Evolutionary conservation across 1,140 invertebrate species (phyloP).

Genomic region (Bombyx mori): DNA sequence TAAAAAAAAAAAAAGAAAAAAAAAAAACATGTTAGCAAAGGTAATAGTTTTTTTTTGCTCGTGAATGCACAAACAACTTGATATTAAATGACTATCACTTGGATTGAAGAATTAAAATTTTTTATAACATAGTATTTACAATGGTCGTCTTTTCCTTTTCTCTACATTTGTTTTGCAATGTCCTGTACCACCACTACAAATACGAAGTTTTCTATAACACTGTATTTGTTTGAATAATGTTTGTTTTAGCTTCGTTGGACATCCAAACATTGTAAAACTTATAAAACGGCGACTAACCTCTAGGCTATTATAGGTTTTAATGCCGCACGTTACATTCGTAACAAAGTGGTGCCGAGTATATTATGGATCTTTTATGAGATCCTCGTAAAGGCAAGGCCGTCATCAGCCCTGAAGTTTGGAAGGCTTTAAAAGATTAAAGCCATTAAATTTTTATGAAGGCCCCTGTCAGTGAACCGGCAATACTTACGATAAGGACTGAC

Average conservation of each 20-base stretch:
- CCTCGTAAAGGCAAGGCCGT: constrained; percentile 36
- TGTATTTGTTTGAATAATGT: background rate
- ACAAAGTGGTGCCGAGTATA: constrained; percentile 18
- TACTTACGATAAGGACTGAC: constrained; percentile 33
- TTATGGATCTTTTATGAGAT: constrained; percentile 27
- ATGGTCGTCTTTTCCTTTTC: no score
- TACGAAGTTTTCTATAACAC: background rate
- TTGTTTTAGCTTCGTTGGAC: background rate
- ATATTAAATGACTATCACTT: no score
- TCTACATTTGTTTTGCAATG: no score
- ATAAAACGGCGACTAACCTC: background rate
- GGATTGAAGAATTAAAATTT: no score
- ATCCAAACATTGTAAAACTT: background rate
- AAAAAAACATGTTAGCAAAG: no score
- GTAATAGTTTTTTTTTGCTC: no score
- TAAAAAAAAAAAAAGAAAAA: no score
- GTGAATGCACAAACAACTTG: no score
- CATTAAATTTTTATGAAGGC: constrained; percentile 53
- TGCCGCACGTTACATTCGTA: constrained; percentile 13
- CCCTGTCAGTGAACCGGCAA: constrained; percentile 36
- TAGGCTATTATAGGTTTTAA: constrained; percentile 6
- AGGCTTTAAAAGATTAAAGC: constrained; percentile 47
- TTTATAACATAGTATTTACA: no score
- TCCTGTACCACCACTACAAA: no score
- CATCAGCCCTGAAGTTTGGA: constrained; percentile 34